Conservation (phyloP, 2,113 vertebrate species). For the Istiophorus platypterus region DNA sequence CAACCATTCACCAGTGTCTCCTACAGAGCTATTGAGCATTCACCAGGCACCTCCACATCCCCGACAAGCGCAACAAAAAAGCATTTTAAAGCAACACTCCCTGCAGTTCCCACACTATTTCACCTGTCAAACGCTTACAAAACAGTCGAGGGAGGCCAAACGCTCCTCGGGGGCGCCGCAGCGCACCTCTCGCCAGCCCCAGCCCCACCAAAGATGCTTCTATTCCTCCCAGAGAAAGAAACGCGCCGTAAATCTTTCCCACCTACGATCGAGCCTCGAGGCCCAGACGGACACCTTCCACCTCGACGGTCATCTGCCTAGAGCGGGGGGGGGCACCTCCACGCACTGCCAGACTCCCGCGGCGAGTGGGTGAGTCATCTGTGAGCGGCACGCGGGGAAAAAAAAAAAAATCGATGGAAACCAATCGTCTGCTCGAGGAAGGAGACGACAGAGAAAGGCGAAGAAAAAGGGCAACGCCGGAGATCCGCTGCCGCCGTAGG, state of each 20-base stretch:
- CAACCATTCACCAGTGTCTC: slow-evolving; percentile 78
- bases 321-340: slow-evolving; percentile 44
- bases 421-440: slow-evolving; percentile 69
- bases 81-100: slow-evolving; percentile 78
- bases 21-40: slow-evolving; percentile 84
- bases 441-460: slow-evolving; percentile 47
- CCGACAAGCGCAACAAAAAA: slow-evolving; percentile 81
- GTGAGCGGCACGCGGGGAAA: slow-evolving; percentile 55
- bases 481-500: slow-evolving; percentile 28
- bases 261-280: slow-evolving; percentile 54
- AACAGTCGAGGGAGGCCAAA: slow-evolving; percentile 69
- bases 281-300: slow-evolving; percentile 59
- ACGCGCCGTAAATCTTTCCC: slow-evolving; percentile 63
- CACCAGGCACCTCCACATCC: slow-evolving; percentile 78
- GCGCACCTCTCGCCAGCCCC: slow-evolving; percentile 83
- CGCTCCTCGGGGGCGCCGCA: slow-evolving; percentile 70
- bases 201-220: slow-evolving; percentile 71
- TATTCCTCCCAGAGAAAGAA: slow-evolving; percentile 69
- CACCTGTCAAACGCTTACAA: slow-evolving; percentile 86
- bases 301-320: slow-evolving; percentile 50
- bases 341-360: slow-evolving; percentile 46
- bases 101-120: slow-evolving; percentile 88
- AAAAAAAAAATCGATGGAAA: slow-evolving; percentile 73
- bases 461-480: slow-evolving; percentile 39
- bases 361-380: slow-evolving; percentile 69